Conservation (phyloP, 2,888 invertebrate genomes). For the Habrosyne pyritoides region DNA sequence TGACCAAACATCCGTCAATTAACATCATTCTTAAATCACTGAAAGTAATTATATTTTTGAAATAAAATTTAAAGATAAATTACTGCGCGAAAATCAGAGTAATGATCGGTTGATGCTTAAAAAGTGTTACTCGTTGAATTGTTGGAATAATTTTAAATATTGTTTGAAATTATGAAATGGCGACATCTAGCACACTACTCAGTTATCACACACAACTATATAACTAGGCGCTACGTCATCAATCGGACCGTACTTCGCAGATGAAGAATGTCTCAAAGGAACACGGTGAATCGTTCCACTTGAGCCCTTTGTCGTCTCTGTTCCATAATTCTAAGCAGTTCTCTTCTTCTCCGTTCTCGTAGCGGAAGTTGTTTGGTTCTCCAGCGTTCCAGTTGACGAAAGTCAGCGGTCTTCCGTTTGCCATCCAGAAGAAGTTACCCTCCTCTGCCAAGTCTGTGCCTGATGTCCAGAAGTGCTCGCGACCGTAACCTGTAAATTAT, state of each 20-base stretch:
- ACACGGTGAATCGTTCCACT: slow-evolving; percentile 97
- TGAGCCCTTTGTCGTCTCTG: slow-evolving; percentile 94
- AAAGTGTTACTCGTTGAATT: background rate
- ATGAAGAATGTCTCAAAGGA: slow-evolving; percentile 97
- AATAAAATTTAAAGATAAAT: too few relatives aligned
- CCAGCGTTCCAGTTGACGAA: slow-evolving; percentile 97
- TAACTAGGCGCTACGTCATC: slow-evolving; percentile 37
- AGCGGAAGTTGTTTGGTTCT: slow-evolving; percentile 96
- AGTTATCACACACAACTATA: slow-evolving; percentile 48
- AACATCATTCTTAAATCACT: background rate
- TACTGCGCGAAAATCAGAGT: slow-evolving; percentile 4
- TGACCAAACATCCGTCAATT: slow-evolving; percentile 7
- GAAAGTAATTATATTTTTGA: background rate
- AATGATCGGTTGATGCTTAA: background rate
- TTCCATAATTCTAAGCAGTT: slow-evolving; percentile 96
- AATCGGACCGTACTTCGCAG: slow-evolving; percentile 90
- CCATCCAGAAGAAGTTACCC: slow-evolving; percentile 97
- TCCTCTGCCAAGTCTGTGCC: slow-evolving; percentile 96
- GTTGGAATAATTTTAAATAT: slow-evolving; percentile 6
- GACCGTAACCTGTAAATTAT: slow-evolving; percentile 88
- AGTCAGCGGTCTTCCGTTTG: slow-evolving; percentile 93
- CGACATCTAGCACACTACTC: slow-evolving; percentile 55
- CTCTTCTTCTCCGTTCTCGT: slow-evolving; percentile 96
- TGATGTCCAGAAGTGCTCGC: slow-evolving; percentile 97
- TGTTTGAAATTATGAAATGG: slow-evolving; percentile 27